phyloP scores from a whole-genome alignment of 2,888 invertebrate genomes.

The Zygothrica quintamaculata region DNA sequence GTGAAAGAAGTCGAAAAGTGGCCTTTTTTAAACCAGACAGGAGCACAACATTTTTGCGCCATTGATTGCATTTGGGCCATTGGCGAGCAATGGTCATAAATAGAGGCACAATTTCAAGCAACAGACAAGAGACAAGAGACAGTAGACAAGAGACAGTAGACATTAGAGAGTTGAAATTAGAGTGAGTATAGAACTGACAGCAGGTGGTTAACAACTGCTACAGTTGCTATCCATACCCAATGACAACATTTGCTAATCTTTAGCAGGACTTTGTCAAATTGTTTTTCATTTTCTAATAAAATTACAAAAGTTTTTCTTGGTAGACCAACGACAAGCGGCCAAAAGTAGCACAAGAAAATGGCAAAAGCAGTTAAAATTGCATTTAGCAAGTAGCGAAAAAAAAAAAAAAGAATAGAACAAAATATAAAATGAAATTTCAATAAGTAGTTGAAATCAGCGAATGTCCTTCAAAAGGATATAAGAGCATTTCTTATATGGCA shows the following conservation, averaged over 20 bases:
- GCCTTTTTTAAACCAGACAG: slow-evolving; percentile 14
- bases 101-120: slow-evolving; percentile 21
- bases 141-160: neutral
- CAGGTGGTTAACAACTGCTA: slow-evolving; percentile 22
- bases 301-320: slow-evolving; percentile 73
- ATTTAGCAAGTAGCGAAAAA: no score
- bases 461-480: no score
- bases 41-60: slow-evolving; percentile 27
- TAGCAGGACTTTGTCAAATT: slow-evolving; percentile 59
- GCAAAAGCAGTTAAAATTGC: slow-evolving; percentile 48
- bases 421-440: neutral
- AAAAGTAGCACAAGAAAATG: slow-evolving; percentile 20
- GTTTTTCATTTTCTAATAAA: slow-evolving; percentile 59
- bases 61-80: slow-evolving; percentile 54
- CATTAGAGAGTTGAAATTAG: neutral
- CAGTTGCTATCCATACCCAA: slow-evolving; percentile 37
- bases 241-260: slow-evolving; percentile 69
- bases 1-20: neutral
- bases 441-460: no score
- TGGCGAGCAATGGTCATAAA: slow-evolving; percentile 46
- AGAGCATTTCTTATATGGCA: no score
- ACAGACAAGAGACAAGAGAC: neutral
- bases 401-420: no score
- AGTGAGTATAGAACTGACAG: slow-evolving; percentile 1
- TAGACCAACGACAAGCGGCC: slow-evolving; percentile 24